A percentile compares a stretch with the other conserved stretches of the same genome.
phyloP scores from a whole-genome alignment of 2,888 invertebrate species.

The Lochmaea crataegi region DNA sequence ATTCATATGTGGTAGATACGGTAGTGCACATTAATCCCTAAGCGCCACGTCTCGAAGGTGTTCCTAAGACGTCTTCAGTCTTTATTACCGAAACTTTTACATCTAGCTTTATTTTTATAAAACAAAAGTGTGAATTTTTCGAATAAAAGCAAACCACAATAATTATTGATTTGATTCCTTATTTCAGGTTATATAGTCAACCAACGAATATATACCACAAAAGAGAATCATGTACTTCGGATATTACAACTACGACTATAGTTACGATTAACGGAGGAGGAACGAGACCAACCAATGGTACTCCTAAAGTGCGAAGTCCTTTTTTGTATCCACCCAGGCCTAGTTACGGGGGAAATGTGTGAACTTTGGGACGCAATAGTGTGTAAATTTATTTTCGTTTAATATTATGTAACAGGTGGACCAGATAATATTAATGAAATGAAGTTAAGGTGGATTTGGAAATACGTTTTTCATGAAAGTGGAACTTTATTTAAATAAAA shows the following conservation, averaged over 20 bases:
- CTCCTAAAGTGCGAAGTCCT: conserved; percentile 55
- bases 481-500: background rate
- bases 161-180: conserved; percentile 32
- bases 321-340: conserved; percentile 59
- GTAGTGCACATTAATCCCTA: too few relatives aligned
- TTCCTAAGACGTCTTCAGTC: too few relatives aligned
- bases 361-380: conserved; percentile 18
- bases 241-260: conserved; percentile 82
- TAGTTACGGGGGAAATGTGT: conserved; percentile 52
- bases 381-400: background rate
- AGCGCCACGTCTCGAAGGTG: too few relatives aligned
- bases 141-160: too few relatives aligned
- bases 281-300: conserved; percentile 52
- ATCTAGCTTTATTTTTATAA: too few relatives aligned
- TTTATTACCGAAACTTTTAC: too few relatives aligned
- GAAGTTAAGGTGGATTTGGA: background rate
- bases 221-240: conserved; percentile 83
- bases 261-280: conserved; percentile 67
- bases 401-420: background rate
- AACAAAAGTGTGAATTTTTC: too few relatives aligned
- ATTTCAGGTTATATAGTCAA: conserved; percentile 77
- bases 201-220: conserved; percentile 75
- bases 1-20: too few relatives aligned
- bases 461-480: too few relatives aligned
- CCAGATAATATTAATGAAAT: background rate